Conservation (phyloP, 2,113 vertebrate species). For the Columba livia region DNA sequence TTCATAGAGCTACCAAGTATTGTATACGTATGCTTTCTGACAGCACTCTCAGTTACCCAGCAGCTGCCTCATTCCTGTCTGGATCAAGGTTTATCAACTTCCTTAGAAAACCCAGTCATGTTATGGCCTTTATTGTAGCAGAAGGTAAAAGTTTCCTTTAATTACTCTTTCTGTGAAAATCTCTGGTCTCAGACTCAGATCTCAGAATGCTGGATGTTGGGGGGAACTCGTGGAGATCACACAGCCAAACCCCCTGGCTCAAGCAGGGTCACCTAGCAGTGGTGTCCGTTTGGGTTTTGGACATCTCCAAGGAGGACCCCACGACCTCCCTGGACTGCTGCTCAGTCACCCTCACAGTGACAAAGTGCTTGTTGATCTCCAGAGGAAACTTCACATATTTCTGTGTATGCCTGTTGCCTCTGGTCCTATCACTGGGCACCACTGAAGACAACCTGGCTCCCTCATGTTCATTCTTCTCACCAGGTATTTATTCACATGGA, state of each 20-base stretch:
- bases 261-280: neutral
- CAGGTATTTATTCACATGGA: neutral
- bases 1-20: neutral
- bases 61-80: neutral
- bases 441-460: neutral
- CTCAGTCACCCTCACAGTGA: too few relatives aligned
- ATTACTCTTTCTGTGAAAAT: neutral
- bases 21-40: neutral
- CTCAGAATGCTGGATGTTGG: neutral
- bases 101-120: neutral
- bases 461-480: neutral
- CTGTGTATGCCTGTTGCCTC: accelerated
- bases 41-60: neutral
- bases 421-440: neutral
- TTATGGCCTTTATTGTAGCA: neutral
- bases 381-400: neutral
- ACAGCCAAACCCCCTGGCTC: neutral
- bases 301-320: too few relatives aligned
- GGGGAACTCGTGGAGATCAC: neutral
- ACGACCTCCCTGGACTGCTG: too few relatives aligned
- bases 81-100: neutral
- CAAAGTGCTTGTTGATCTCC: too few relatives aligned
- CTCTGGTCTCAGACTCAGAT: neutral
- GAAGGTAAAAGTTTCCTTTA: neutral
- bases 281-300: neutral